Conservation (phyloP, 2,797 vertebrate genomes). For the Poliocrania exsul region DNA sequence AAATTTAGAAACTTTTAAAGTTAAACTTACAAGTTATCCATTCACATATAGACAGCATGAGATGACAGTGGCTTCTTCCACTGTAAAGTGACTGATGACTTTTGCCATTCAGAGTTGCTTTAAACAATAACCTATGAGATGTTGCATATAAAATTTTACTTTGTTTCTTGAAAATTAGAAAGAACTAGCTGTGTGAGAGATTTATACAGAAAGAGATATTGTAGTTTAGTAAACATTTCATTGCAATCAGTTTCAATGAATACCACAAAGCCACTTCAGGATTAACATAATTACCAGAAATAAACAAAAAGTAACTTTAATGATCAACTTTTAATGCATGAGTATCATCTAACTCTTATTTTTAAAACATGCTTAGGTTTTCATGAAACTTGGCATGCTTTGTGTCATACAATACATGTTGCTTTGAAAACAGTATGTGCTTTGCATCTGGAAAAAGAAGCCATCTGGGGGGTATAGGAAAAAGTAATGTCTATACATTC, state of each 20-base stretch:
- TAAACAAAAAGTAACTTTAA: constrained; percentile 22
- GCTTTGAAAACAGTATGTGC: constrained; percentile 4
- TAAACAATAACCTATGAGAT: not conserved
- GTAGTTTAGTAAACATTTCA: not conserved
- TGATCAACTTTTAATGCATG: not conserved
- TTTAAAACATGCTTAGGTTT: constrained; percentile 6
- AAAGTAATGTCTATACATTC: not conserved
- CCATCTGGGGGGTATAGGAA: not conserved
- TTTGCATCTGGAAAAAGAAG: constrained; percentile 3
- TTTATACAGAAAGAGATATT: not conserved
- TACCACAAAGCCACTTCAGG: not conserved
- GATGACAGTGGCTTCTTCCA: not conserved
- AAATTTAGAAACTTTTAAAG: not conserved
- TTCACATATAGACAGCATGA: not conserved
- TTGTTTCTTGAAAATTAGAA: not conserved
- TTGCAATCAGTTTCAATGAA: not conserved
- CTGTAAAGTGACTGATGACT: not conserved
- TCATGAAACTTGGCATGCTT: constrained; percentile 21
- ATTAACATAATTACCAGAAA: constrained; percentile 24
- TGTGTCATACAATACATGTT: not conserved
- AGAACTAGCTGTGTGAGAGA: not conserved
- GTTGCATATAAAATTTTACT: not conserved
- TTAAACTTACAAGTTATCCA: not conserved
- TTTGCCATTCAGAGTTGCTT: not conserved
- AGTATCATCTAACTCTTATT: not conserved